phyloP scores from a whole-genome alignment of 2,888 invertebrate species.

The Hydraecia micacea region DNA sequence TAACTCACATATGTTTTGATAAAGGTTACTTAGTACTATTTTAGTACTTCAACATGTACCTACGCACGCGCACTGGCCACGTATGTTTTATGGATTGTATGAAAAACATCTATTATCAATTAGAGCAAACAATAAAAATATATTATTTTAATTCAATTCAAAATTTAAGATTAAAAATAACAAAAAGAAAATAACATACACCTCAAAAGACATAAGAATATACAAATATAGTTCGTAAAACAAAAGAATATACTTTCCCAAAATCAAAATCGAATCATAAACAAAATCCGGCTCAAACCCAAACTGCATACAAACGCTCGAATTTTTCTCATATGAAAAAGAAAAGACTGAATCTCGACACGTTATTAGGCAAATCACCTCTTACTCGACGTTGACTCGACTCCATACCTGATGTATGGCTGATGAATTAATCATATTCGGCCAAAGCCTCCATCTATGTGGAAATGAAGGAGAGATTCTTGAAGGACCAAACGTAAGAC shows the following conservation, averaged over 20 bases:
- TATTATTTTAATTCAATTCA: neutral
- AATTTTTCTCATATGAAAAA: conserved; percentile 49
- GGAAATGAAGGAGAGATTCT: conserved; percentile 62
- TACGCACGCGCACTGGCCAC: neutral
- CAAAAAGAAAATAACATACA: neutral
- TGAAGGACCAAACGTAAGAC: conserved; percentile 28
- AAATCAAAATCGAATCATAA: conserved; percentile 19
- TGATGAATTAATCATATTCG: conserved; percentile 69
- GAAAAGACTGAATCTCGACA: conserved; percentile 21
- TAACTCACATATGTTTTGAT: neutral
- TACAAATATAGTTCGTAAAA: neutral
- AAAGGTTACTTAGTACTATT: neutral
- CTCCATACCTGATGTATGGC: conserved; percentile 53
- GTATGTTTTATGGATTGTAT: neutral
- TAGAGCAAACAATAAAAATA: neutral
- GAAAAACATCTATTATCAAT: neutral
- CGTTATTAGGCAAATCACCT: conserved; percentile 62
- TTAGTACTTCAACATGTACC: neutral
- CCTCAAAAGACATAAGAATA: neutral
- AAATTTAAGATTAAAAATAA: no score
- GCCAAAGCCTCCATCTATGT: conserved; percentile 55
- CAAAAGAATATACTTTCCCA: neutral
- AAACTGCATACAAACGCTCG: conserved; percentile 59
- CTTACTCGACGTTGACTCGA: conserved; percentile 57
- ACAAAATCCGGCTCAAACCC: conserved; percentile 2